phyloP scores from a whole-genome alignment of 2,113 vertebrate species.

The Macroglossus sobrinus region DNA sequence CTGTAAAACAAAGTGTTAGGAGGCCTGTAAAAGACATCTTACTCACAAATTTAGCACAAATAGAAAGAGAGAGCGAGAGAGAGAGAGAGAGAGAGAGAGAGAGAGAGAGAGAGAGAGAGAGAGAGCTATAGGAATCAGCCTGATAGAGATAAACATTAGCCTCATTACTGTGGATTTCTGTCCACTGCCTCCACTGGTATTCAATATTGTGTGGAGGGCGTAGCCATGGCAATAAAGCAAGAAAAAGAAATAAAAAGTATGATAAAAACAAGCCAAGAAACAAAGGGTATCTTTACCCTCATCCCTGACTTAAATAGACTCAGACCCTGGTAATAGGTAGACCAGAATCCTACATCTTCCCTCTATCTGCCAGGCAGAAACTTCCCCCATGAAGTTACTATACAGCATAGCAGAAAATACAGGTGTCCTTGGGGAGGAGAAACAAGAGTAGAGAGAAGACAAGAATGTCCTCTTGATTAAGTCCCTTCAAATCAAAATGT shows the following conservation, averaged over 20 bases:
- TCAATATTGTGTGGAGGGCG: neutral
- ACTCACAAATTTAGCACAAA: neutral
- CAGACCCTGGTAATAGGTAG: neutral
- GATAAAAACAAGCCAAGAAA: neutral
- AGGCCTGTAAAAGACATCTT: neutral
- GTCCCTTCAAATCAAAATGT: neutral
- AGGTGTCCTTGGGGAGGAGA: neutral
- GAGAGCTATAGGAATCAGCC: neutral
- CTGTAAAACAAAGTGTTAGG: neutral
- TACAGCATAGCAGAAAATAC: neutral
- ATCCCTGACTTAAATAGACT: neutral
- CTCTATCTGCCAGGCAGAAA: neutral
- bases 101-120: too few relatives aligned
- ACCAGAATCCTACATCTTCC: neutral
- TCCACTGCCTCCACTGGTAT: neutral
- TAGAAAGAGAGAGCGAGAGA: neutral
- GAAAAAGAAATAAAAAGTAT: neutral
- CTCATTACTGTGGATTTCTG: neutral
- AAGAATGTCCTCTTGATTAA: neutral
- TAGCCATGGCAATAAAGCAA: slow-evolving; percentile 11
- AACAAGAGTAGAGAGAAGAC: neutral
- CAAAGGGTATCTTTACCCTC: neutral
- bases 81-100: too few relatives aligned
- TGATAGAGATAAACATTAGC: neutral
- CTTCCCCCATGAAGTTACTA: neutral